These are phyloP conservation scores for Dipodomys spectabilis DNA, from an alignment of 2,113 vertebrate genomes.

Conservation along the genomic window DNA sequence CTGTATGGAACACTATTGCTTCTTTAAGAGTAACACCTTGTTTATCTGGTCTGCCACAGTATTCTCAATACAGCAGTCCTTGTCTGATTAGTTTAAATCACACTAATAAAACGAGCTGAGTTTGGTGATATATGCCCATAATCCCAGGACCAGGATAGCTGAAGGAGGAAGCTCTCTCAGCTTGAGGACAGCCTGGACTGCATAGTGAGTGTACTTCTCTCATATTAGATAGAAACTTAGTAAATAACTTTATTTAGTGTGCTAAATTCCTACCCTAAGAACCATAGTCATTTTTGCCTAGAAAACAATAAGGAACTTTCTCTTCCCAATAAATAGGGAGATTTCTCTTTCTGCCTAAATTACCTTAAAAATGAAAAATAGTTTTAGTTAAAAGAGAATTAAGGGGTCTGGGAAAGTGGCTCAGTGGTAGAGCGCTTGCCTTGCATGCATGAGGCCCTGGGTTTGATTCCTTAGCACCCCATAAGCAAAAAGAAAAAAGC, in stretches of 20 bases:
- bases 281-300: constrained; percentile 37
- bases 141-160: not conserved
- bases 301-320: not conserved
- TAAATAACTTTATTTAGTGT: not conserved
- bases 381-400: too few relatives aligned
- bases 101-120: not conserved
- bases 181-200: not conserved
- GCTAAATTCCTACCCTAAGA: constrained; percentile 29
- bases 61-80: not conserved
- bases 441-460: too few relatives aligned
- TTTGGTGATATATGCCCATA: not conserved
- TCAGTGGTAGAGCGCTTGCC: too few relatives aligned
- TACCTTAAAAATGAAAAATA: constrained; percentile 37
- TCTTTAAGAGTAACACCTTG: not conserved
- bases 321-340: not conserved
- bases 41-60: not conserved
- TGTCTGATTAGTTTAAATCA: not conserved
- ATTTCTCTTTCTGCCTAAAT: constrained; percentile 2
- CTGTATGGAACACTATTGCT: rapidly evolving
- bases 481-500: too few relatives aligned
- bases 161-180: not conserved
- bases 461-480: too few relatives aligned
- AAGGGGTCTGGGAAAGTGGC: too few relatives aligned
- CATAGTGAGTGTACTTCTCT: not conserved
- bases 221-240: not conserved